Base-by-base conservation (phyloP, 2,797 vertebrate genomes). In the Galagoides demidoff region DNA sequence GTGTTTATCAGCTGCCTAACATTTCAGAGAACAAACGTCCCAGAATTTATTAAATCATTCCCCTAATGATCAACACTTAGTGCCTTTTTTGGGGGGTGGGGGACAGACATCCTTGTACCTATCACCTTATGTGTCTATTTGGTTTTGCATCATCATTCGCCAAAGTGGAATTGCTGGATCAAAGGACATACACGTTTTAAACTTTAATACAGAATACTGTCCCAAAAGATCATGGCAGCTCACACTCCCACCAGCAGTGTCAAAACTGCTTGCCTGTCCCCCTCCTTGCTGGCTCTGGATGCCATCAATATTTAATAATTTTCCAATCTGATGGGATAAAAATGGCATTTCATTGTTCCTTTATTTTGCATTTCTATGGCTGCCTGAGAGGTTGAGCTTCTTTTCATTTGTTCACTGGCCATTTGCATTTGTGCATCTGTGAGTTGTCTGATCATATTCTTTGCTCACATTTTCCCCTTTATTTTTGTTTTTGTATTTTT, bases 241-340 rank as follows among this genome's bases (percentile, higher is more conserved):
- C 61, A 55, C 34, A 16, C 22, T n/a, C 49, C 57, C 73, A 22
- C 37, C 43, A 6, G 87, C 86, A 29, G n/a, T 23, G 63, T 95
- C 59, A 68, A 73, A 57, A 66, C 68, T 19, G 34, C 55, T 23
- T 8, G 8, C 27, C 55, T 7, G 14, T 20, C 43, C 70, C 34
- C n/a, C 23, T 55, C 86, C 86, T 78, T 19, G 63, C 87, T 25
- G 77, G 73, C 74, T 7, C 73, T 74, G 90, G 37, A 45, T 89
- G 45, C 73, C 87, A 96, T 96, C 96, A 94, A 96, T 96, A 97
- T 97, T 97, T 97, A 83, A 95, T 90, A 66, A 6, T 95, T 90
- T 87, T 71, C 86, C 29, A 55, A 92, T 89, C 91, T 95, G 97
- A 96, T 97, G 73, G n/a, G 71, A 94, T 84, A 92, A 85, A 95